A percentile compares a stretch with the other conserved stretches of the same genome.
phyloP scores from a whole-genome alignment of 2,888 invertebrate species.

The Adelognathus sp. region DNA sequence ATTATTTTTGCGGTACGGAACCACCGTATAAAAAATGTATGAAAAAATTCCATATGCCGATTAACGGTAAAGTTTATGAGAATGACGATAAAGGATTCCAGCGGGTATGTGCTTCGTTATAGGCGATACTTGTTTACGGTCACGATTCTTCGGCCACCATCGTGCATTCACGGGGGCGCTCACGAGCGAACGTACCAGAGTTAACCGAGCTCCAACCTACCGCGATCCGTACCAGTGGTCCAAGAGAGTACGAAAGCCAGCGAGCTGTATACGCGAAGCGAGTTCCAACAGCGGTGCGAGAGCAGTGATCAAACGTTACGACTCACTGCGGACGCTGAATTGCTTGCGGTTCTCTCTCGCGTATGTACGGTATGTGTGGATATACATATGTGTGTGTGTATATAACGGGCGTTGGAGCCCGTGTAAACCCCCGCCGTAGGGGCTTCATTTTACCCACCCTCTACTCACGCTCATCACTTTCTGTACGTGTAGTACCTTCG shows the following conservation, averaged over 20 bases:
- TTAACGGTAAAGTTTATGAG: no score
- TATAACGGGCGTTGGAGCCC: not conserved
- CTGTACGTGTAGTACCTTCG: not conserved
- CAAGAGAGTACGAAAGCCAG: slow-evolving; percentile 4
- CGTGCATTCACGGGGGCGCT: not conserved
- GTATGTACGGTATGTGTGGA: not conserved
- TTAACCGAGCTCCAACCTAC: slow-evolving; percentile 11
- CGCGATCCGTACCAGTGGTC: slow-evolving; percentile 4
- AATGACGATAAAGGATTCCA: no score
- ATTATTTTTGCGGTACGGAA: no score
- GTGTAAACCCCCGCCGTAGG: slow-evolving; percentile 11
- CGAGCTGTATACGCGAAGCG: slow-evolving; percentile 24
- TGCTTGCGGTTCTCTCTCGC: slow-evolving; percentile 51
- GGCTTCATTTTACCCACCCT: slow-evolving; percentile 48
- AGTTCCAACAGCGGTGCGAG: slow-evolving; percentile 22
- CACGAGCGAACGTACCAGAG: slow-evolving; percentile 44
- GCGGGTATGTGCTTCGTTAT: slow-evolving; percentile 62
- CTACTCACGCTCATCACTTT: not conserved
- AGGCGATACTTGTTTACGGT: slow-evolving; percentile 58
- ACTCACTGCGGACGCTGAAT: slow-evolving; percentile 58
- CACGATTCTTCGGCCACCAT: slow-evolving; percentile 56
- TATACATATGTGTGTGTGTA: not conserved
- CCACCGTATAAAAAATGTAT: no score
- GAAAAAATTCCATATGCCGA: no score
- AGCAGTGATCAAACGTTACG: slow-evolving; percentile 60